A percentile compares a stretch with the other conserved stretches of the same genome.
phyloP scores from a whole-genome alignment of 1,140 invertebrate genomes.

The Caerostris extrusa region DNA sequence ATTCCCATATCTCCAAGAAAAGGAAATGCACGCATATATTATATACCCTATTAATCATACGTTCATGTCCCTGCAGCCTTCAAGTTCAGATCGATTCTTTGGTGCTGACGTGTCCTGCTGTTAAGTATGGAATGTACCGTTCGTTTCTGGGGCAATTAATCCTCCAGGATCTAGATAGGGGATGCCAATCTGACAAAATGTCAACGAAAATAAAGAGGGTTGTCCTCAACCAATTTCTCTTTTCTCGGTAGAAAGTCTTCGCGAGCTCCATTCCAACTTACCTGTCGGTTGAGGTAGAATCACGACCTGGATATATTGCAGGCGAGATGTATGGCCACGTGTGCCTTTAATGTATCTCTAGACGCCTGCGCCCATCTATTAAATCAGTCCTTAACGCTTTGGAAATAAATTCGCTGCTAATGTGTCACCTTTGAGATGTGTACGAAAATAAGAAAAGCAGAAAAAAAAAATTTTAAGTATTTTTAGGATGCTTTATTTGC shows the following conservation, averaged over 20 bases:
- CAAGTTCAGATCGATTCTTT: background rate
- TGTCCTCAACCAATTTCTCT: background rate
- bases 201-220: background rate
- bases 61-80: background rate
- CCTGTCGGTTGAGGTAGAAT: background rate
- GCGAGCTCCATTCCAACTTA: background rate
- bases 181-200: conserved; percentile 1
- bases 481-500: too few relatives aligned
- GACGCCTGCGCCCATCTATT: background rate
- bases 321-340: background rate
- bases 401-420: background rate
- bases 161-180: background rate
- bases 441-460: too few relatives aligned
- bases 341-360: background rate
- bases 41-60: background rate
- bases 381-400: background rate
- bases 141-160: background rate
- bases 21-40: background rate
- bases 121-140: background rate
- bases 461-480: too few relatives aligned
- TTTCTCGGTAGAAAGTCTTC: background rate
- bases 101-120: background rate
- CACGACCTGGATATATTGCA: background rate
- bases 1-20: too few relatives aligned
- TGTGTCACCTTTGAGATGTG: too few relatives aligned